Conservation (phyloP, 2,888 invertebrate species). For the Mythimna ferrago region DNA sequence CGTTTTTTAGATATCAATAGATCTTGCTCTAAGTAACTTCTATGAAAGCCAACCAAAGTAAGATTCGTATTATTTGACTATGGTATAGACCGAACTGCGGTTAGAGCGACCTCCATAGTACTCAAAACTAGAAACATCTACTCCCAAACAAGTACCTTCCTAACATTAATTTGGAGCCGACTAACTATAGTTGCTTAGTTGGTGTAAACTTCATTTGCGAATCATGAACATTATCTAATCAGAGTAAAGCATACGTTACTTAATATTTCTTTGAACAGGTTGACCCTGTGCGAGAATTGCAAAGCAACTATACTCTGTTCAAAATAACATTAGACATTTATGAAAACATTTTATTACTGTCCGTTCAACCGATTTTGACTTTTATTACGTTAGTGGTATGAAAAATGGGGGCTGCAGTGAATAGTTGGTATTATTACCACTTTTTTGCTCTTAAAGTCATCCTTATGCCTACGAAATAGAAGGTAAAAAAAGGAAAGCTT, state of each 20-base stretch:
- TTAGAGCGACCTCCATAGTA: constrained; percentile 2
- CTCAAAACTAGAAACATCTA: neutral
- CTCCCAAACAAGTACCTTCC: constrained; percentile 4
- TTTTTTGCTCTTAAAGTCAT: too few relatives aligned
- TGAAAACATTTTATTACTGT: too few relatives aligned
- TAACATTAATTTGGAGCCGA: constrained; percentile 18
- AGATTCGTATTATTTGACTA: neutral
- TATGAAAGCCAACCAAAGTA: neutral
- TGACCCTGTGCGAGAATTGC: neutral
- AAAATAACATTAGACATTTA: too few relatives aligned
- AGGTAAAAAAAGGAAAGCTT: too few relatives aligned
- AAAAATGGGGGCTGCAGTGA: too few relatives aligned
- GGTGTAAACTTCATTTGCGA: constrained; percentile 23
- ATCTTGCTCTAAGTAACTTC: neutral
- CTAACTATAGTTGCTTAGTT: constrained; percentile 14
- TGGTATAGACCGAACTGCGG: neutral
- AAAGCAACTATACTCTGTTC: neutral
- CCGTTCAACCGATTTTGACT: too few relatives aligned
- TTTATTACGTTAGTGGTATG: too few relatives aligned
- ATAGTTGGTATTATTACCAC: too few relatives aligned
- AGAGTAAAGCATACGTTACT: neutral
- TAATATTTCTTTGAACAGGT: constrained; percentile 8
- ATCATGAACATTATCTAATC: constrained; percentile 37
- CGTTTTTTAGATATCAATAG: neutral
- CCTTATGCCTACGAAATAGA: too few relatives aligned